These are phyloP conservation scores for Parambassis ranga DNA, from an alignment of 2,797 vertebrate genomes.

Conservation along the genomic window DNA sequence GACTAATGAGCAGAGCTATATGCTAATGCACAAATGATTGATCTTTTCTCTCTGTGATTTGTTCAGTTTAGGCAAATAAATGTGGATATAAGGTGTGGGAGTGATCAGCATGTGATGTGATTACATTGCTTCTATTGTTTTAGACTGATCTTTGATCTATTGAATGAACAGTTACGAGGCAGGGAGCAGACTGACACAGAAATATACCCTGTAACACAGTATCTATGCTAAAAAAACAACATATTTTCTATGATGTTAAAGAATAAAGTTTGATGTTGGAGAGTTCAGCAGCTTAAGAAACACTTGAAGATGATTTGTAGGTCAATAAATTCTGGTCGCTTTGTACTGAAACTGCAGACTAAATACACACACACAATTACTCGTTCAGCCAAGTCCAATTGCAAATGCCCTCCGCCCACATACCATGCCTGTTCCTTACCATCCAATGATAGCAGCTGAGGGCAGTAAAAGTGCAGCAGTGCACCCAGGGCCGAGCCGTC, in stretches of 20 bases:
- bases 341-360: neutral
- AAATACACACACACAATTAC: neutral
- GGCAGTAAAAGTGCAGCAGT: slow-evolving; percentile 96
- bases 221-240: too few relatives aligned
- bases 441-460: slow-evolving; percentile 85
- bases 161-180: neutral
- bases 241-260: too few relatives aligned
- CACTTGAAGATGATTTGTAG: neutral
- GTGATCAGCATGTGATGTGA: slow-evolving; percentile 20
- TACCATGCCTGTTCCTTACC: slow-evolving; percentile 69
- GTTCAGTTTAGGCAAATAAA: neutral
- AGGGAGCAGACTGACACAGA: neutral
- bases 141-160: slow-evolving; percentile 12
- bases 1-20: neutral
- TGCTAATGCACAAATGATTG: slow-evolving; percentile 12
- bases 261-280: too few relatives aligned
- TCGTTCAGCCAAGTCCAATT: neutral
- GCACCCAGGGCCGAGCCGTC: slow-evolving; percentile 92
- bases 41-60: slow-evolving; percentile 24
- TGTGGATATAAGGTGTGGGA: neutral
- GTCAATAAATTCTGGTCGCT: neutral
- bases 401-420: neutral
- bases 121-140: slow-evolving; percentile 9
- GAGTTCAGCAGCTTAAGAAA: neutral
- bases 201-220: neutral